Evolutionary conservation across 2,888 invertebrate genomes (phyloP), one percentile per base, ranked within the genome.

Genomic region (Andricus quercusramuli): DNA sequence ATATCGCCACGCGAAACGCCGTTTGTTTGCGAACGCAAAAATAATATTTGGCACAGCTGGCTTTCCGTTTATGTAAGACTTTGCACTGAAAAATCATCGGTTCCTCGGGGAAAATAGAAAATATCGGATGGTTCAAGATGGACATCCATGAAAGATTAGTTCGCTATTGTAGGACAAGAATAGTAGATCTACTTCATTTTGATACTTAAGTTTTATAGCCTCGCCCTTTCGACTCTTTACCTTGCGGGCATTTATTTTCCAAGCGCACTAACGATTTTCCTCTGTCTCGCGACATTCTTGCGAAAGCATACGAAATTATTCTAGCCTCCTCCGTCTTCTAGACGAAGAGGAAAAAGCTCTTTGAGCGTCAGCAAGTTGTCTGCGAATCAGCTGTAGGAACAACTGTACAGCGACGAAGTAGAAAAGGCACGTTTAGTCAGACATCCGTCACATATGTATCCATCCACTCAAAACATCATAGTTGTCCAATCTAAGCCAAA

Each of bases 11-110:
- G 41, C 32, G 25, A 64, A 56, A 22, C 67, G 56, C 17, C 78
- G 80, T 84, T 88, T 86, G 86, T 87, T 87, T 85, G 84, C 79
- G 79, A 84, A 86, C 77, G 85, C 86, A 85, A 85, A 89, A 88
- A 88, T 89, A 89, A 89, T 88, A 88, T 88, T 89, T 88, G 88
- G 88, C 88, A 89, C 86, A 80, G 76, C 79, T 83, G 82, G 79
- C 74, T 68, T 84, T 85, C 80, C 85, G 85, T 87, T 88, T 88
- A 87, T 85, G 83, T 84, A 88, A 88, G 83, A 84, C 78, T 67
- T 78, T 41, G 74, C 32, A 17, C 65, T 65, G 41, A 79, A 79
- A 37, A 59, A 62, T 62, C 25, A 62, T 25, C 62, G 22, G 62
- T 25, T 62, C 0, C 6, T 62, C 25, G 62, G 1, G 62, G 25